These are phyloP conservation scores for Seira sanloemensis DNA, from an alignment of 2,888 invertebrate genomes.

Conservation along the genomic window DNA sequence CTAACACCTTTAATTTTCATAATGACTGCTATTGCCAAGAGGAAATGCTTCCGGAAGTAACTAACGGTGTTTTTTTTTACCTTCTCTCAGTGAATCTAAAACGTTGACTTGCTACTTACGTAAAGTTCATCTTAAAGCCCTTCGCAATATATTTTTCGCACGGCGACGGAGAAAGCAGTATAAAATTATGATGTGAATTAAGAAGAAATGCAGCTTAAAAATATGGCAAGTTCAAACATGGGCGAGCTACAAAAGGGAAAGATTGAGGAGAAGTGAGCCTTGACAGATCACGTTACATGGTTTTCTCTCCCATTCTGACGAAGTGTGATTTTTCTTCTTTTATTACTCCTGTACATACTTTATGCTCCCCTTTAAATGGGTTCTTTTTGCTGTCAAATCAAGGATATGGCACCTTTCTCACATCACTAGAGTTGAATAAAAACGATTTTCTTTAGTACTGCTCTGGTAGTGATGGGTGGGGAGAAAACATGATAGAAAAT, in stretches of 20 bases:
- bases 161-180: too few species aligned
- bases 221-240: not conserved
- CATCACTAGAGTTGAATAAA: not conserved
- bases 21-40: slow-evolving; percentile 46
- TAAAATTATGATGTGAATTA: too few species aligned
- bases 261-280: slow-evolving; percentile 48
- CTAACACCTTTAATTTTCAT: slow-evolving; percentile 59
- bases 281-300: slow-evolving; percentile 61
- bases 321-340: slow-evolving; percentile 42
- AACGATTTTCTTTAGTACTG: slow-evolving; percentile 16
- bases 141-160: too few species aligned
- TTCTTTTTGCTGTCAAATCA: slow-evolving; percentile 50
- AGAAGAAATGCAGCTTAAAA: too few species aligned
- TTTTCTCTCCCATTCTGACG: slow-evolving; percentile 37
- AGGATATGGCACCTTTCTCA: slow-evolving; percentile 55
- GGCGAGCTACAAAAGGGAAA: slow-evolving; percentile 18
- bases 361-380: slow-evolving; percentile 46
- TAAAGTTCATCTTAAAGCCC: too few species aligned
- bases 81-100: not conserved
- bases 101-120: not conserved
- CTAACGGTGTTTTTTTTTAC: slow-evolving; percentile 32
- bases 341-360: slow-evolving; percentile 1
- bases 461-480: slow-evolving; percentile 45
- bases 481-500: slow-evolving; percentile 54
- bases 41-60: slow-evolving; percentile 58